Evolutionary conservation across 1,140 invertebrate genomes (phyloP), one percentile per base, ranked within the genome.

Genomic region (Apis cerana): DNA sequence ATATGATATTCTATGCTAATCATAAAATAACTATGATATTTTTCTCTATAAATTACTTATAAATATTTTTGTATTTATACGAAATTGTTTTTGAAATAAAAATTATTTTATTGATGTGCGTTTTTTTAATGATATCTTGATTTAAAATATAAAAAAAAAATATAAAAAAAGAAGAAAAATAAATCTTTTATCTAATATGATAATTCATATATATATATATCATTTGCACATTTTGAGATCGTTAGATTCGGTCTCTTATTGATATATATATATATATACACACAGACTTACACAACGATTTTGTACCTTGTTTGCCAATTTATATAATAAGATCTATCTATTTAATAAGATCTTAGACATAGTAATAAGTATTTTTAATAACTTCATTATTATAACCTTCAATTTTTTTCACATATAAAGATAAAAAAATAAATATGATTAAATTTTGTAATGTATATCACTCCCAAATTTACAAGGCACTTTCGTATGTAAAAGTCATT

Each of bases 231-330:
- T 19, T 62, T 12, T 54, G 50, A 72, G 69, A 79, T 72, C 59
- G 69, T 56, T 19, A 74, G 64, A 80, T 48, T 33, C 27, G 69
- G 52, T 74, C n/a, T 72, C 69, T 65, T 27, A 54, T 74, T 74
- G 5, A n/a, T n/a, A n/a, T n/a, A n/a, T n/a, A n/a, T n/a, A n/a
- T n/a, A n/a, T n/a, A n/a, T n/a, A n/a, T n/a, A n/a, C 12, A 72
- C 52, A 59, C 27, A 77, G 5, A 79, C 52, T 72, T 56, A 50
- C 10, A 33, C 4, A 43, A 64, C 27, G 21, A 80, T 68, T 81
- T 67, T 75, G 54, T 76, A 68, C 52, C 19, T 64, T 80, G n/a
- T 52, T 82, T 59, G 48, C 23, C 52, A 58, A 68, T 67, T 27
- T 50, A 69, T 23, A 33, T 56, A 56, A 15, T 59, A 58, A 70